A percentile compares a stretch with the other conserved stretches of the same genome.
These are phyloP conservation scores for Neodiprion lecontei DNA, from an alignment of 1,140 invertebrate species.

Conservation along the genomic window DNA sequence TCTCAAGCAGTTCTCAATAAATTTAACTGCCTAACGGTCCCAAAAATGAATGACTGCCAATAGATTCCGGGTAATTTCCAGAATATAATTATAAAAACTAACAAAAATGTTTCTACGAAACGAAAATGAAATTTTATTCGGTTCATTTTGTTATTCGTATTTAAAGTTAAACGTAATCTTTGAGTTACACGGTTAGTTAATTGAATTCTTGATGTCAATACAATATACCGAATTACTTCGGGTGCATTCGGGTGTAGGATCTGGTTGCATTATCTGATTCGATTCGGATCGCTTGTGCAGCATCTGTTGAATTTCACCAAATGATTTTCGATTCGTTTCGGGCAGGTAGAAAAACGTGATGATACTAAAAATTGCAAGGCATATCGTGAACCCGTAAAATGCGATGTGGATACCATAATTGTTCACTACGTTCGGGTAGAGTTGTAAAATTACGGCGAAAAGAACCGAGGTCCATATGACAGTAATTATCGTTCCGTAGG, in stretches of 20 bases:
- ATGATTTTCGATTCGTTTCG: slow-evolving; percentile 72
- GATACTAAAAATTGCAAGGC: slow-evolving; percentile 62
- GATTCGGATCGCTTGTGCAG: not conserved
- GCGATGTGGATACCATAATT: slow-evolving; percentile 68
- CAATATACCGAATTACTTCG: no score
- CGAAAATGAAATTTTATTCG: no score
- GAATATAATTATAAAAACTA: no score
- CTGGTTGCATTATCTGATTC: not conserved
- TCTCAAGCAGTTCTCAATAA: no score
- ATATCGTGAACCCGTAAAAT: slow-evolving; percentile 72
- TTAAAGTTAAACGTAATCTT: no score
- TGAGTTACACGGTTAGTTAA: no score
- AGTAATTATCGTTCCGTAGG: slow-evolving; percentile 70
- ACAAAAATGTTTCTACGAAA: no score
- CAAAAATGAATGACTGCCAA: no score
- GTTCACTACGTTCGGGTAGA: slow-evolving; percentile 68
- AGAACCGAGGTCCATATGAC: slow-evolving; percentile 71
- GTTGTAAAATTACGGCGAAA: slow-evolving; percentile 74
- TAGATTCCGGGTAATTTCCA: no score
- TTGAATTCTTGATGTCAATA: no score
- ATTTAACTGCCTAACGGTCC: no score
- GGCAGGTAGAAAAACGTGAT: slow-evolving; percentile 69
- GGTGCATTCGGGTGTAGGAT: not conserved
- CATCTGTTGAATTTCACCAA: slow-evolving; percentile 66
- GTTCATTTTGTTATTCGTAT: no score